Conservation (phyloP, 2,888 invertebrate species). For the Drosophila neoperkinsi region DNA sequence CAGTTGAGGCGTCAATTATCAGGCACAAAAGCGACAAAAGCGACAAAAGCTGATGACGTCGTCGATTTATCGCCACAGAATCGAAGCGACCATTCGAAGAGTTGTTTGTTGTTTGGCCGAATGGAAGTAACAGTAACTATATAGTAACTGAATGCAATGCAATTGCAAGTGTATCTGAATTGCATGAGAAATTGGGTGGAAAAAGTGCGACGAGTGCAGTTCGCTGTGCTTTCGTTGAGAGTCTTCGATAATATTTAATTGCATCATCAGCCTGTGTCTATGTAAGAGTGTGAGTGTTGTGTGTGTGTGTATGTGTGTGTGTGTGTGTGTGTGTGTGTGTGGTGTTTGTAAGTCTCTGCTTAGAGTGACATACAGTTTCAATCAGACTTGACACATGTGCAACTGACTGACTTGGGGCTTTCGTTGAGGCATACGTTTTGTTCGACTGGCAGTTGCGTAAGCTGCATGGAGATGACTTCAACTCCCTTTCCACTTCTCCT, state of each 20-base stretch:
- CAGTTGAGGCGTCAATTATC: slow-evolving; percentile 70
- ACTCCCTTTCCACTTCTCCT: neutral
- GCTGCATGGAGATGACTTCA: slow-evolving; percentile 44
- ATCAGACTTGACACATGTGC: slow-evolving; percentile 55
- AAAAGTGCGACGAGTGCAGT: slow-evolving; percentile 70
- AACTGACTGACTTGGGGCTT: slow-evolving; percentile 41
- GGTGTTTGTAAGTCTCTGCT: neutral
- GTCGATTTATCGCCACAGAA: slow-evolving; percentile 15
- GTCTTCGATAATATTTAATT: slow-evolving; percentile 60
- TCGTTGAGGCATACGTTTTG: slow-evolving; percentile 51
- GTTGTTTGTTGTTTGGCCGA: neutral
- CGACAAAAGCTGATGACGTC: slow-evolving; percentile 64
- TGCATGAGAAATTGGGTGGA: slow-evolving; percentile 58
- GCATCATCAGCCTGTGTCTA: slow-evolving; percentile 52
- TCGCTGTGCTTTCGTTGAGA: slow-evolving; percentile 67
- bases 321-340: neutral
- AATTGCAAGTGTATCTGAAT: slow-evolving; percentile 60
- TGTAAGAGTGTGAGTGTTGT: neutral
- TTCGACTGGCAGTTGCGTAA: slow-evolving; percentile 35
- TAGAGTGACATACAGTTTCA: slow-evolving; percentile 44
- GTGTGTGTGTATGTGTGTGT: neutral
- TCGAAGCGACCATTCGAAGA: slow-evolving; percentile 22
- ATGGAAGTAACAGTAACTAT: slow-evolving; percentile 5
- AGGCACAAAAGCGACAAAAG: slow-evolving; percentile 68
- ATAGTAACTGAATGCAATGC: slow-evolving; percentile 49